phyloP scores from a whole-genome alignment of 1,140 invertebrate species.

The Drosophila lacteicornis region DNA sequence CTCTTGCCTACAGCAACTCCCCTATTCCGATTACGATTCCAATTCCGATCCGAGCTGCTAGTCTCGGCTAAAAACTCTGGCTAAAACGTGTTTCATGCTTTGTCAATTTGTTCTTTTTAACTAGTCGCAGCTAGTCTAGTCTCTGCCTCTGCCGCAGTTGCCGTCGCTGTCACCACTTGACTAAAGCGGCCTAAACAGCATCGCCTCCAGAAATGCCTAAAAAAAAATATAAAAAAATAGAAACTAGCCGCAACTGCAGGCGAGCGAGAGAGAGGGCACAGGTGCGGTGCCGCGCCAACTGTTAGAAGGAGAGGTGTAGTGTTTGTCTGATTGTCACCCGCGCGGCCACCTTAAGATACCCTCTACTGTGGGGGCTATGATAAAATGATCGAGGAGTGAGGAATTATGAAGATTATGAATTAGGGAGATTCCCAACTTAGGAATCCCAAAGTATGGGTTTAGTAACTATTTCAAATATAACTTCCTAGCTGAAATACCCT shows the following conservation, averaged over 20 bases:
- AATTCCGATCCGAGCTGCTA: constrained; percentile 35
- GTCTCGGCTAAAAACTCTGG: constrained; percentile 48
- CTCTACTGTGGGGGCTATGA: constrained; percentile 4
- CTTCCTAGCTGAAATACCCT: no score
- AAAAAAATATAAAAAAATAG: background rate
- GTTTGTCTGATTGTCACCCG: constrained; percentile 61
- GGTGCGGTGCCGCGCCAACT: background rate
- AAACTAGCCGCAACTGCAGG: constrained; percentile 6
- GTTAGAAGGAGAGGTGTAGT: constrained; percentile 11
- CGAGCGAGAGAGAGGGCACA: constrained; percentile 19
- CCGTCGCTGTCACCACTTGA: constrained; percentile 18
- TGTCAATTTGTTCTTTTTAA: constrained; percentile 68
- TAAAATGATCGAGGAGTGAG: background rate
- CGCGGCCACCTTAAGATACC: constrained; percentile 31
- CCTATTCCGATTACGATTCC: constrained; percentile 25
- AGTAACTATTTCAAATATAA: no score
- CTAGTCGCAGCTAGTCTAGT: constrained; percentile 53
- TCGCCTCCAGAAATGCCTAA: constrained; percentile 36
- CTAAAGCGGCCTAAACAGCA: constrained; percentile 38
- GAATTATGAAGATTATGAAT: background rate
- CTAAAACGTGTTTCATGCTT: constrained; percentile 70
- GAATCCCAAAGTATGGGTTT: no score
- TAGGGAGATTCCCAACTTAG: no score
- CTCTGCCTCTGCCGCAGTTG: constrained; percentile 15
- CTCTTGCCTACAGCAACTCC: constrained; percentile 18